These are phyloP conservation scores for Callocephalon fimbriatum DNA, from an alignment of 2,113 vertebrate species.

Conservation along the genomic window DNA sequence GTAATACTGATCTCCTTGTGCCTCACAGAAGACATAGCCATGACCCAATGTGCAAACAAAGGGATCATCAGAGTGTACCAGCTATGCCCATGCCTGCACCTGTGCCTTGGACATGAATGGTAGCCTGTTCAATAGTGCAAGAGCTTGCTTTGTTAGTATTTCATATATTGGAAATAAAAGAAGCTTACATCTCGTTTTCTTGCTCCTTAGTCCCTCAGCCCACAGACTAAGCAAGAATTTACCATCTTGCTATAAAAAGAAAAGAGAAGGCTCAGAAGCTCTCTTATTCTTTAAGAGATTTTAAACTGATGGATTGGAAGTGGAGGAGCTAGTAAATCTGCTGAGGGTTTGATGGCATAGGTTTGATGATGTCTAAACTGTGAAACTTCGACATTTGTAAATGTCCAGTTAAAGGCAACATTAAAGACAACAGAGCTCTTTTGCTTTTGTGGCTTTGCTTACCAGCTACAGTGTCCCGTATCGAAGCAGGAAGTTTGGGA, in stretches of 20 bases:
- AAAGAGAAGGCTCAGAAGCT: background rate
- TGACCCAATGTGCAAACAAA: background rate
- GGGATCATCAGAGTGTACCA: background rate
- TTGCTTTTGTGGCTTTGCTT: slow-evolving; percentile 63
- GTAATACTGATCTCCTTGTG: background rate
- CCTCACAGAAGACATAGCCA: background rate
- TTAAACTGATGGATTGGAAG: background rate
- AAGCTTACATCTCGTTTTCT: background rate
- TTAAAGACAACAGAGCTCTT: slow-evolving; percentile 36
- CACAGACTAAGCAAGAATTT: background rate
- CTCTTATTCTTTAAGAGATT: background rate
- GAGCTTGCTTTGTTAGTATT: background rate
- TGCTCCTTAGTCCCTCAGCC: background rate
- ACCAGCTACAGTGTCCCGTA: slow-evolving; percentile 57
- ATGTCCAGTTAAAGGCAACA: slow-evolving; percentile 9
- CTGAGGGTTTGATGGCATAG: background rate
- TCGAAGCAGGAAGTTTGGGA: slow-evolving; percentile 40
- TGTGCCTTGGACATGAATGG: background rate
- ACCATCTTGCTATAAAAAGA: background rate
- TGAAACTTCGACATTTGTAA: slow-evolving; percentile 26
- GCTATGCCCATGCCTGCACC: background rate
- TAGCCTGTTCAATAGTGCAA: background rate
- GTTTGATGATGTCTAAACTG: background rate
- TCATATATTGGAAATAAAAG: background rate
- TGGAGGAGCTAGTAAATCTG: background rate